phyloP scores from a whole-genome alignment of 2,888 invertebrate genomes.

The Hypolimnas misippus region DNA sequence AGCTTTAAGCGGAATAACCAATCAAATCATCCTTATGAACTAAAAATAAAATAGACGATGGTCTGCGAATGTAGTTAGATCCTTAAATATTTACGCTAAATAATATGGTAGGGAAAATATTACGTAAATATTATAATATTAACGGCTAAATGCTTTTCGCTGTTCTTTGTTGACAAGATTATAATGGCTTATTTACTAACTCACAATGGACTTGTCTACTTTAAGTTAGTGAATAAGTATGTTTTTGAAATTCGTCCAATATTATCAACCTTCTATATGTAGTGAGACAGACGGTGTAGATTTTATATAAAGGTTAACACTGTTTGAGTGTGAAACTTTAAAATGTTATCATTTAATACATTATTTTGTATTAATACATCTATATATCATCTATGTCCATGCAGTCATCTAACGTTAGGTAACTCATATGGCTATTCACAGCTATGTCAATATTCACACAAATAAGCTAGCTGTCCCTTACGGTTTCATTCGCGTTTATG shows the following conservation, averaged over 20 bases:
- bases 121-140: background rate
- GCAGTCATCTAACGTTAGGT: too few species aligned
- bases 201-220: too few species aligned
- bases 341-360: too few species aligned
- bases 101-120: background rate
- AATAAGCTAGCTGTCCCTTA: too few species aligned
- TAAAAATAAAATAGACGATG: background rate
- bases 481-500: too few species aligned
- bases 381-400: too few species aligned
- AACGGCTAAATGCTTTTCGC: background rate
- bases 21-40: background rate
- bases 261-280: background rate
- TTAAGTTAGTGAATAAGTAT: background rate
- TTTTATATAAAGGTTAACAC: too few species aligned
- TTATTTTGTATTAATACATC: too few species aligned
- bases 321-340: too few species aligned
- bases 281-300: too few species aligned
- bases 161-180: background rate
- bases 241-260: background rate
- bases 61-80: background rate
- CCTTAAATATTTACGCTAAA: background rate
- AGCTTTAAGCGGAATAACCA: slow-evolving; percentile 1
- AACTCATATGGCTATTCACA: too few species aligned
- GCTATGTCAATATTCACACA: too few species aligned
- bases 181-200: background rate